Conservation (phyloP, 2,113 vertebrate genomes). For the Brachionichthys hirsutus region DNA sequence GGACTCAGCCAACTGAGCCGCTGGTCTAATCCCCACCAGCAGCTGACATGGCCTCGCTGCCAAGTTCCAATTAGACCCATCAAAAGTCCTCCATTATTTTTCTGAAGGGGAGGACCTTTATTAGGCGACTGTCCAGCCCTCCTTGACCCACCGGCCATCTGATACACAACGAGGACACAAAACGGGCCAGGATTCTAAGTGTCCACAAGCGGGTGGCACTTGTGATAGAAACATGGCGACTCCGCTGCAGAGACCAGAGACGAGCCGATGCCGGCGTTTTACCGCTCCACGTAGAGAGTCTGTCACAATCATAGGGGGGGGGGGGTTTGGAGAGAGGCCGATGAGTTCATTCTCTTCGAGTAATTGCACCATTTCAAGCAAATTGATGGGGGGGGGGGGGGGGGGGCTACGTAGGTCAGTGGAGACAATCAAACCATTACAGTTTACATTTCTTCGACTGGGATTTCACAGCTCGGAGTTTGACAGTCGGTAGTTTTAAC, state of each 20-base stretch:
- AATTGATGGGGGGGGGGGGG: no score
- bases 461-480: conserved; percentile 46
- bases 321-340: no score
- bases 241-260: no score
- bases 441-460: conserved; percentile 19
- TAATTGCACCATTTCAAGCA: no score
- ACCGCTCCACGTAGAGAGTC: no score
- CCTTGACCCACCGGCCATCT: conserved; percentile 51
- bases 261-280: no score
- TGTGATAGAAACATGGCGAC: no score
- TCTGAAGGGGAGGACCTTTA: conserved; percentile 46
- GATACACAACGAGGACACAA: conserved; percentile 53
- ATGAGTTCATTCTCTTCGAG: no score
- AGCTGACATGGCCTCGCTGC: conserved; percentile 61
- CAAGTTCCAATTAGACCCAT: conserved; percentile 75
- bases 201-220: conserved; percentile 30
- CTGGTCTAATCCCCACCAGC: conserved; percentile 68
- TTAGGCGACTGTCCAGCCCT: conserved; percentile 41
- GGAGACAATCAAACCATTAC: conserved; percentile 28
- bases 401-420: conserved; percentile 39
- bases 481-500: conserved; percentile 33
- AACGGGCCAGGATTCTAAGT: conserved; percentile 50
- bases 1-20: conserved; percentile 72
- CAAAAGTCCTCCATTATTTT: conserved; percentile 44
- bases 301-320: no score